A percentile compares a stretch with the other conserved stretches of the same genome.
These are phyloP conservation scores for Hyles lineata DNA, from an alignment of 2,888 invertebrate genomes.

Conservation along the genomic window DNA sequence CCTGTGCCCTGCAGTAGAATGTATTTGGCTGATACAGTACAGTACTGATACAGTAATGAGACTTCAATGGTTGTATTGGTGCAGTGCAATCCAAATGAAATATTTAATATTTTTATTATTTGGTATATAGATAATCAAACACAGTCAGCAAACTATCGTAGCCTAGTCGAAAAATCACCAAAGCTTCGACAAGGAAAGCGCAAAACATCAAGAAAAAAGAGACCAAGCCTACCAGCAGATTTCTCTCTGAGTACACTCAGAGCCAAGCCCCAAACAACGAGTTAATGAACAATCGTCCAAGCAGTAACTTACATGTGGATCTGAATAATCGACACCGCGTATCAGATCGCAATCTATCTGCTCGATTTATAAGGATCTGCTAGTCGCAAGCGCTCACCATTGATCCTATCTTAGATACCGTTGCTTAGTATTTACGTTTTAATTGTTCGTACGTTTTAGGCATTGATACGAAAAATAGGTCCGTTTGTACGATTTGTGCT, in stretches of 20 bases:
- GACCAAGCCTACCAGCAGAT: background rate
- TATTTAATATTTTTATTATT: no score
- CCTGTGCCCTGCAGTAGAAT: no score
- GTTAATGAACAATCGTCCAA: constrained; percentile 78
- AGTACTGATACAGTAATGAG: no score
- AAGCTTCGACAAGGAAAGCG: background rate
- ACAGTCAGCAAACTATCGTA: no score
- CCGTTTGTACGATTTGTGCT: constrained; percentile 6
- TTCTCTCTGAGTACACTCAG: background rate
- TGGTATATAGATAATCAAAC: no score
- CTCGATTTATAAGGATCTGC: constrained; percentile 79
- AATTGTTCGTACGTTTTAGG: constrained; percentile 25
- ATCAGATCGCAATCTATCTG: constrained; percentile 77
- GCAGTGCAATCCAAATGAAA: no score
- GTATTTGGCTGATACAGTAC: no score
- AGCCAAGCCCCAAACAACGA: constrained; percentile 45
- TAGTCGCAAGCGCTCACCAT: constrained; percentile 63
- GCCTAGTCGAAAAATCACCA: background rate
- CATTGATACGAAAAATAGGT: constrained; percentile 18
- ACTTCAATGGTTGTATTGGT: no score
- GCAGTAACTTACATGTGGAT: constrained; percentile 74
- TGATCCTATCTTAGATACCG: constrained; percentile 35
- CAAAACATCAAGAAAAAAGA: background rate
- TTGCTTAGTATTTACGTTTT: constrained; percentile 22
- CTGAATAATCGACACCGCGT: constrained; percentile 81